phyloP scores from a whole-genome alignment of 2,888 invertebrate genomes.

The Oegoconia quadripuncta region DNA sequence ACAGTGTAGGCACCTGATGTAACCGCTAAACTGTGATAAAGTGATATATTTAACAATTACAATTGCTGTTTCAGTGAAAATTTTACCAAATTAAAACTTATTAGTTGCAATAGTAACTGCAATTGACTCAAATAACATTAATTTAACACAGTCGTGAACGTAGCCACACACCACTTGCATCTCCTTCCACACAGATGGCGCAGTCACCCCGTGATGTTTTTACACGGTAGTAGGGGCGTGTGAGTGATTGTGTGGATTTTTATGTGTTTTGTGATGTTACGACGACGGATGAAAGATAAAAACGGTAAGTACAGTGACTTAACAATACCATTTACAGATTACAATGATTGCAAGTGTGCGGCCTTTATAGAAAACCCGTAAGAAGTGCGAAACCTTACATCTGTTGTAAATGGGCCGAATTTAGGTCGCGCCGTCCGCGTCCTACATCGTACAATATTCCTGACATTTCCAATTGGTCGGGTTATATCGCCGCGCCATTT shows the following conservation, averaged over 20 bases:
- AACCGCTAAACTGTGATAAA: constrained; percentile 11
- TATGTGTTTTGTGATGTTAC: constrained; percentile 73
- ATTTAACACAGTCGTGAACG: constrained; percentile 53
- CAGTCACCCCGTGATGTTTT: constrained; percentile 75
- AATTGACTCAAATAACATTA: constrained; percentile 45
- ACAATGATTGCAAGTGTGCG: constrained; percentile 34
- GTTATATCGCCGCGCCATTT: constrained; percentile 70
- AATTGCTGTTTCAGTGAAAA: constrained; percentile 26
- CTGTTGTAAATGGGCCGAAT: constrained; percentile 70
- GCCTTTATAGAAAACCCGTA: constrained; percentile 54
- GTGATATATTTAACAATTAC: constrained; percentile 8
- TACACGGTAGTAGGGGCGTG: constrained; percentile 73
- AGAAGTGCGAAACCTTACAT: constrained; percentile 66
- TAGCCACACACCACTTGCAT: constrained; percentile 50
- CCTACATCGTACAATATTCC: constrained; percentile 44
- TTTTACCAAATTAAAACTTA: constrained; percentile 31
- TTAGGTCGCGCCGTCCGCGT: constrained; percentile 45
- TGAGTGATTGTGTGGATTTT: constrained; percentile 75
- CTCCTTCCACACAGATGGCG: constrained; percentile 63
- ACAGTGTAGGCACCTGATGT: constrained; percentile 11
- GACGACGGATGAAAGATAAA: constrained; percentile 57
- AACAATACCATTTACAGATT: constrained; percentile 25
- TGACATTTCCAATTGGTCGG: constrained; percentile 42
- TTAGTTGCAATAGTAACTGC: constrained; percentile 31
- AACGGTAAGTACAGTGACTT: constrained; percentile 61